phyloP scores from a whole-genome alignment of 1,140 invertebrate genomes.

The Atta colombica region DNA sequence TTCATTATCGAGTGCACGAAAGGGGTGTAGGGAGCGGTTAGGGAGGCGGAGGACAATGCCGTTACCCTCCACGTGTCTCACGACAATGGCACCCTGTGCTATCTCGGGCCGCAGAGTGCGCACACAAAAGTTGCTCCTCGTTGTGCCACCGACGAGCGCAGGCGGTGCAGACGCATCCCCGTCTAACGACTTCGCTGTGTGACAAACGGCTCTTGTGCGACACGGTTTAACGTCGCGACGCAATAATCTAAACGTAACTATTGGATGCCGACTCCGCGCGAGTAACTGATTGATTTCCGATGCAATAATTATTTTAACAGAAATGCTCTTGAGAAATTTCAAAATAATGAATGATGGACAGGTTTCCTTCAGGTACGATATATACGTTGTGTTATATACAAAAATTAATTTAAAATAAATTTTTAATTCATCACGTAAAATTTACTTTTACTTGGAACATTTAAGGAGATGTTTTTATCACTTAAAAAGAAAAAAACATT shows the following conservation, averaged over 20 bases:
- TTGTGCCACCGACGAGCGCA: slow-evolving; percentile 32
- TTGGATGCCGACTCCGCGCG: neutral
- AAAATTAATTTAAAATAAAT: neutral
- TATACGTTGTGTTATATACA: neutral
- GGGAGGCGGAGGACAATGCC: slow-evolving; percentile 59
- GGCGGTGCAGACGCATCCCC: slow-evolving; percentile 37
- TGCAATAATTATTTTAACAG: slow-evolving; percentile 44
- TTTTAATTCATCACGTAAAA: neutral
- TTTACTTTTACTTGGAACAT: neutral
- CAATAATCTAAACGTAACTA: slow-evolving; percentile 52
- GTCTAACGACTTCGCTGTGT: slow-evolving; percentile 64
- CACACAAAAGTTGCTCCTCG: slow-evolving; percentile 57
- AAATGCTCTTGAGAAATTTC: slow-evolving; percentile 13
- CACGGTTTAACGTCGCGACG: slow-evolving; percentile 26
- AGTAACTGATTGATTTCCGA: slow-evolving; percentile 55
- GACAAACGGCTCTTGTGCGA: slow-evolving; percentile 64
- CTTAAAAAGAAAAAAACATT: neutral
- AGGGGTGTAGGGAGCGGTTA: neutral
- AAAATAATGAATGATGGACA: neutral
- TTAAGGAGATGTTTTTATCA: neutral
- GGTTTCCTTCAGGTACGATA: neutral
- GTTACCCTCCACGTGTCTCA: slow-evolving; percentile 57
- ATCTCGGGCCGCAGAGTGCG: slow-evolving; percentile 62
- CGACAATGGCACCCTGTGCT: slow-evolving; percentile 61
- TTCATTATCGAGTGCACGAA: slow-evolving; percentile 60